Base-by-base conservation (phyloP, 2,888 invertebrate genomes). In the Molorchus minor region DNA sequence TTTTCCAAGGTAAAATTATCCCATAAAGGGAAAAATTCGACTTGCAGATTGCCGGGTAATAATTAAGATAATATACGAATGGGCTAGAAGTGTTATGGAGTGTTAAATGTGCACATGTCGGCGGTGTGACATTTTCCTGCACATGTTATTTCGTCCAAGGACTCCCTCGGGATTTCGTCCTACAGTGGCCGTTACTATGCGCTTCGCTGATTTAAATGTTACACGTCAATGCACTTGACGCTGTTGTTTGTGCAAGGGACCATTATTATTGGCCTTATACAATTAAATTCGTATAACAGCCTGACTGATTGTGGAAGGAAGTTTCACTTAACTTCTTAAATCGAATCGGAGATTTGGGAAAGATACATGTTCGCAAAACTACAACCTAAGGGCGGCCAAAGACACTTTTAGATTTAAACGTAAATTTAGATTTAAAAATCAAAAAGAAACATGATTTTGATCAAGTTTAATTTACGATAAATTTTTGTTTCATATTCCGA, bases 121-220 rank as follows among this genome's bases (percentile, higher is more conserved):
- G 58, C 63, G 60, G 62, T 64, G 69, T 67, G 71, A 72, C 72
- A 74, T 73, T 71, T 69, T 71, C 70, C 71, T 68, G 70, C 69
- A 69, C 70, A 71, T 71, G 70, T 70, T 73, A 72, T 71, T 73
- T 71, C 67, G 64, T 62, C 65, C 70, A 67, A 73, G 61, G 64
- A 58, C 67, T 65, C 72, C 67, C 70, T 35, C 41, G 69, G 69
- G 71, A 41, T 41, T 44, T 33, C 45, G 54, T 38, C 64, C 62
- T 67, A 62, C 60, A 61, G 53, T 61, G 64, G 58, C 68, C 67
- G 62, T 40, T 64, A 60, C 63, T 54, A 61, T 64, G 69, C n/a
- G n/a, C 66, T 62, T 55, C 63, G 70, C 67, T 72, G 72, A 72
- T 72, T 74, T 70, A 69, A 71, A 74, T 71, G 71, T 72, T 71